phyloP scores from a whole-genome alignment of 2,888 invertebrate species.

The Piscicola geometra region DNA sequence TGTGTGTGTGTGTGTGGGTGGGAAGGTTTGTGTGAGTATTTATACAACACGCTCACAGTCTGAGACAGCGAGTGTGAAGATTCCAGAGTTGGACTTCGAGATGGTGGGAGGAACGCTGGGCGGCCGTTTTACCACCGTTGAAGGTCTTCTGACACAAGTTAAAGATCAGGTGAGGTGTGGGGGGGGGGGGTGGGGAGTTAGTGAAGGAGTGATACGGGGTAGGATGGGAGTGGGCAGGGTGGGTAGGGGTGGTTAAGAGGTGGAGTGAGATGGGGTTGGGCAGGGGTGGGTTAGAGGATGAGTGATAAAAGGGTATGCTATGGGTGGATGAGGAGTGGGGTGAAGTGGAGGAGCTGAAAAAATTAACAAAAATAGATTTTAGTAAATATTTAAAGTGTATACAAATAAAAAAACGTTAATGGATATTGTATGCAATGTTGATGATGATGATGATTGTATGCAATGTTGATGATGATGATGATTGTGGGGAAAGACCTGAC shows the following conservation, averaged over 20 bases:
- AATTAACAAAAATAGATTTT: too few relatives aligned
- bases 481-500: background rate
- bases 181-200: background rate
- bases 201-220: background rate
- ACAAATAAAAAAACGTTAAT: too few relatives aligned
- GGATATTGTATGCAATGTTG: too few relatives aligned
- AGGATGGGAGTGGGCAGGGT: background rate
- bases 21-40: background rate
- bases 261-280: constrained; percentile 4
- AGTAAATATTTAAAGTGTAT: too few relatives aligned
- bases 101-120: constrained; percentile 75
- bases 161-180: constrained; percentile 60
- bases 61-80: constrained; percentile 71
- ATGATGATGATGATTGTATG: constrained; percentile 34
- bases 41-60: too few relatives aligned
- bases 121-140: constrained; percentile 89
- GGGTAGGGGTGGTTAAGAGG: constrained; percentile 4
- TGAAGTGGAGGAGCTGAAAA: too few relatives aligned
- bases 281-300: constrained; percentile 31
- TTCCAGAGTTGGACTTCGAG: constrained; percentile 83
- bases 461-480: constrained; percentile 32
- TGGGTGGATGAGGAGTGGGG: constrained; percentile 33
- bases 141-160: constrained; percentile 77
- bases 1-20: constrained; percentile 16
- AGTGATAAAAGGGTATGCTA: constrained; percentile 33